Evolutionary conservation across 2,797 vertebrate species (phyloP).

Genomic region (Rhinella marina): DNA sequence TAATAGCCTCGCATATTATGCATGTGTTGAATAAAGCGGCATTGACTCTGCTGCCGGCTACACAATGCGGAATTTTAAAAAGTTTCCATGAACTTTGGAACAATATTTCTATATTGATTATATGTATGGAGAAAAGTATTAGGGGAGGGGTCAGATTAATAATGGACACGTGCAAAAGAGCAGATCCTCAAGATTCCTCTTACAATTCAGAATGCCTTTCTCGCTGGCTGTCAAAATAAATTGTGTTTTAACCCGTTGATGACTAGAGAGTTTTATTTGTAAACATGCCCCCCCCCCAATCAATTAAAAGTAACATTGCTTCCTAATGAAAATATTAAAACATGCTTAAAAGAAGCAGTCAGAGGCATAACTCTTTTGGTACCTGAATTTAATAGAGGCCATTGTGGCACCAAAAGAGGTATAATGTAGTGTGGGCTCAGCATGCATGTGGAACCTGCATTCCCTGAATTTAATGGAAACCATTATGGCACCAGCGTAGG

Average conservation of each 20-base stretch:
- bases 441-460: too few relatives aligned
- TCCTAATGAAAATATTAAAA: too few relatives aligned
- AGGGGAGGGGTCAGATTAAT: not conserved
- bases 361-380: too few relatives aligned
- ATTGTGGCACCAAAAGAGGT: too few relatives aligned
- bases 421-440: too few relatives aligned
- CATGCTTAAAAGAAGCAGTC: too few relatives aligned
- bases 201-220: not conserved
- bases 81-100: slow-evolving; percentile 28
- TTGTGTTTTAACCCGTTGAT: not conserved
- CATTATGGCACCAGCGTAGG: too few relatives aligned
- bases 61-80: slow-evolving; percentile 20
- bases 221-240: not conserved
- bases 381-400: too few relatives aligned
- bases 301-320: too few relatives aligned
- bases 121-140: not conserved
- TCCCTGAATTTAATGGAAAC: too few relatives aligned
- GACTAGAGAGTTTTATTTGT: not conserved
- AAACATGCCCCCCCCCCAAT: too few relatives aligned
- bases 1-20: slow-evolving; percentile 46
- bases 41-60: not conserved
- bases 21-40: slow-evolving; percentile 52
- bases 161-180: not conserved
- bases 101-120: slow-evolving; percentile 16
- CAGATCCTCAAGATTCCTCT: not conserved